A percentile compares a stretch with the other conserved stretches of the same genome.
These are phyloP conservation scores for Drymodes brunneopygia DNA, from an alignment of 2,113 vertebrate genomes.

Conservation along the genomic window DNA sequence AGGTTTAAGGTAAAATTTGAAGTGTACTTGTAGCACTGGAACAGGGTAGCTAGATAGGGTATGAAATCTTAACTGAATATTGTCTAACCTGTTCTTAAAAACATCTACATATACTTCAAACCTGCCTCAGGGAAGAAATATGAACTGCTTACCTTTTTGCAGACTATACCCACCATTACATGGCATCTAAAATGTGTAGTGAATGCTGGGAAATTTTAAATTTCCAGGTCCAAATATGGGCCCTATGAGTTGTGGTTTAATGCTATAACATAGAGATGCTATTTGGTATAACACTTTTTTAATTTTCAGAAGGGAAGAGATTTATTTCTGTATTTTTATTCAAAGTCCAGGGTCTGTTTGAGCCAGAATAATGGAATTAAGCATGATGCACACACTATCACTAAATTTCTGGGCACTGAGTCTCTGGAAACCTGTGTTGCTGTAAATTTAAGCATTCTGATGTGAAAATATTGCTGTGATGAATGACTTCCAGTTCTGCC, in stretches of 20 bases:
- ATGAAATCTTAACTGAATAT: not conserved
- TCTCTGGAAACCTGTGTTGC: not conserved
- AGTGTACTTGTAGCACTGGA: not conserved
- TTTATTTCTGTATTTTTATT: not conserved
- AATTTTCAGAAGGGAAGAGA: not conserved
- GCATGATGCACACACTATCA: not conserved
- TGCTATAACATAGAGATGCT: not conserved
- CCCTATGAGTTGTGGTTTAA: not conserved
- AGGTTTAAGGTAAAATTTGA: not conserved
- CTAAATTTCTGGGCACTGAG: not conserved
- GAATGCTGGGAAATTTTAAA: not conserved
- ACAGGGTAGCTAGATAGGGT: not conserved
- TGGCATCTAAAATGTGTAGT: not conserved
- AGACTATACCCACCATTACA: not conserved
- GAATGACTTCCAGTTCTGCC: not conserved
- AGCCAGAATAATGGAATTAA: not conserved
- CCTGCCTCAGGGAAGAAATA: constrained; percentile 2
- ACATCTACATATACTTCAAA: not conserved
- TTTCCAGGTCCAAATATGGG: not conserved
- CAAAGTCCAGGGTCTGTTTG: not conserved
- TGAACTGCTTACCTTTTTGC: not conserved
- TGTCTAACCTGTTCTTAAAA: constrained; percentile 41
- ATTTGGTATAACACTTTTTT: not conserved
- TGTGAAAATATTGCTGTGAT: not conserved
- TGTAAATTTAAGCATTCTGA: not conserved